Evolutionary conservation across 2,797 vertebrate genomes (phyloP).

Genomic region (Acanthopagrus latus): DNA sequence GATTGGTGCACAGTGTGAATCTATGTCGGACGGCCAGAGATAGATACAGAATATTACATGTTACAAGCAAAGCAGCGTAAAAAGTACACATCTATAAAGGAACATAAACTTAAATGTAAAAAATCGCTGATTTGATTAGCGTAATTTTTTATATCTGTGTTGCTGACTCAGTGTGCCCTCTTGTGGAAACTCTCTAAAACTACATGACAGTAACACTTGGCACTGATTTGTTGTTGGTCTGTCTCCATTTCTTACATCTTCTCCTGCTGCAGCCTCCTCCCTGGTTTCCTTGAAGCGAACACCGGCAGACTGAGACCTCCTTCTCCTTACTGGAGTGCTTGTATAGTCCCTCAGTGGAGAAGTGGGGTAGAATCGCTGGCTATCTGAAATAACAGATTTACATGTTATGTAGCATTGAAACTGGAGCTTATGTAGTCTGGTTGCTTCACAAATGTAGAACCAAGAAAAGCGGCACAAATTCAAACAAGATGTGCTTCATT

Average conservation of each 20-base stretch:
- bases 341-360: conserved; percentile 89
- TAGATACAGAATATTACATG: conserved; percentile 15
- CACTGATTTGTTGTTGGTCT: not conserved
- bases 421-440: not conserved
- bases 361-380: conserved; percentile 85
- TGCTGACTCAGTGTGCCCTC: conserved; percentile 47
- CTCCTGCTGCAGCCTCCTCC: conserved; percentile 51
- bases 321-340: conserved; percentile 74
- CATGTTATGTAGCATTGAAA: not conserved
- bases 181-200: conserved; percentile 43
- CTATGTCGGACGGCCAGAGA: conserved; percentile 74
- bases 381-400: conserved; percentile 81
- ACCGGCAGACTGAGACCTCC: conserved; percentile 86
- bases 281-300: conserved; percentile 88
- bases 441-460: not conserved
- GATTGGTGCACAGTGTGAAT: conserved; percentile 92
- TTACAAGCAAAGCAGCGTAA: not conserved
- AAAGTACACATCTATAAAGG: not conserved
- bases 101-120: not conserved
- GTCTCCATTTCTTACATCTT: conserved; percentile 82
- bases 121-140: not conserved
- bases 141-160: not conserved
- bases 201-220: conserved; percentile 13
- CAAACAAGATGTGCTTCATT: not conserved
- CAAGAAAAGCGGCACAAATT: not conserved